Evolutionary conservation across 2,888 invertebrate species (phyloP), one percentile per base, ranked within the genome.

Genomic region (Thecophora atra): DNA sequence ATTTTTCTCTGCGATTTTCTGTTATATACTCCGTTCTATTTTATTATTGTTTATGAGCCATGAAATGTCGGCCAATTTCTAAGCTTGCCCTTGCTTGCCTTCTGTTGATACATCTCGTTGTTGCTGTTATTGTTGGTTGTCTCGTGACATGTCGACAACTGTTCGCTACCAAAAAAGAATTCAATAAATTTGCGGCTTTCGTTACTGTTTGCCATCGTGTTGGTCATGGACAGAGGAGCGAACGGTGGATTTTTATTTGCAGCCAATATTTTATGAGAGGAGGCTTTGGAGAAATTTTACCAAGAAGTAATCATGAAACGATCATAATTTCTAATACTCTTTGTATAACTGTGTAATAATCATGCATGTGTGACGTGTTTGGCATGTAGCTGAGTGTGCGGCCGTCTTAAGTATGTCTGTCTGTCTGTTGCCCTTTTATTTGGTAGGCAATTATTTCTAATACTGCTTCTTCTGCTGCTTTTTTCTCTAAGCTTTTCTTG

Each of bases 281-380:
- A 63, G 70, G 70, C 70, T 70, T 70, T 63, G 24, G 69, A 69
- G 60, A 58, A 52, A 30, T 26, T 15, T 13, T 44, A 68, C 13
- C 30, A 30, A 62, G 63, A 70, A 52, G 70, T 63, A 70, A 70
- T 70, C 70, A 70, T n/a, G 19, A 54, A 52, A 21, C 63, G 37
- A 62, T 70, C 70, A 70, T 70, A 63, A 70, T 63, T 70, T 70
- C 70, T 70, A 70, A 70, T 70, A 70, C 63, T 70, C 13, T 15
- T 56, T 60, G 37, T 37, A 37, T 37, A 37, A 37, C 37, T 37
- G 2, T 37, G 11, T 37, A 37, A 37, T 37, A 37, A 37, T 37
- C 37, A 37, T 37, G 37, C 42, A 56, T 51, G 51, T 51, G 28
- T 66, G n/a, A 21, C 13, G 42, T 21, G 8, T 54, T 21, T 21